A percentile compares a stretch with the other conserved stretches of the same genome.
Conservation (phyloP, 2,113 vertebrate genomes). For the Cheilinus undulatus region DNA sequence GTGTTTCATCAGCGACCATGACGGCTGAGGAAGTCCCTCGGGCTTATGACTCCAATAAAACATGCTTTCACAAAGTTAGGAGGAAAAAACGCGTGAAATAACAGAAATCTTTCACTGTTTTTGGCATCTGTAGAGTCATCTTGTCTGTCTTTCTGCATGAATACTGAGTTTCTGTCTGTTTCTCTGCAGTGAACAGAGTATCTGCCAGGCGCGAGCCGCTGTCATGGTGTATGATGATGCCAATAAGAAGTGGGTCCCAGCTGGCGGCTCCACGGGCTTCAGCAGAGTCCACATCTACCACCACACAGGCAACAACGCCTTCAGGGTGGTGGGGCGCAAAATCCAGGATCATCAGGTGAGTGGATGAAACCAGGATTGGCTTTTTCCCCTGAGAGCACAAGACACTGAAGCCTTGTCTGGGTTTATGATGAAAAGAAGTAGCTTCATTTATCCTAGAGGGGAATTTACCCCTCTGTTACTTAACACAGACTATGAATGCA, state of each 20-base stretch:
- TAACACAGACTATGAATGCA: too few species aligned
- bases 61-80: background rate
- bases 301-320: conserved; percentile 98
- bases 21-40: background rate
- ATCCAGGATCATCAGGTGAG: conserved; percentile 99
- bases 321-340: conserved; percentile 97
- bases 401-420: too few species aligned
- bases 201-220: conserved; percentile 98
- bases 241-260: conserved; percentile 99
- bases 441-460: too few species aligned
- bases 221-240: conserved; percentile 99
- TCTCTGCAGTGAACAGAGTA: conserved; percentile 95
- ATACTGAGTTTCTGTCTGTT: background rate
- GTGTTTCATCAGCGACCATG: too few species aligned
- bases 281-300: conserved; percentile 99
- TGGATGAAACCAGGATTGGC: background rate
- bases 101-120: too few species aligned
- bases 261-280: conserved; percentile 96
- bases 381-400: too few species aligned
- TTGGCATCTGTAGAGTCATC: too few species aligned
- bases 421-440: too few species aligned
- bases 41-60: background rate
- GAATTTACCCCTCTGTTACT: too few species aligned
- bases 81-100: too few species aligned
- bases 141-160: too few species aligned